phyloP scores from a whole-genome alignment of 1,140 invertebrate species.

The Gonatopus flavifemur region DNA sequence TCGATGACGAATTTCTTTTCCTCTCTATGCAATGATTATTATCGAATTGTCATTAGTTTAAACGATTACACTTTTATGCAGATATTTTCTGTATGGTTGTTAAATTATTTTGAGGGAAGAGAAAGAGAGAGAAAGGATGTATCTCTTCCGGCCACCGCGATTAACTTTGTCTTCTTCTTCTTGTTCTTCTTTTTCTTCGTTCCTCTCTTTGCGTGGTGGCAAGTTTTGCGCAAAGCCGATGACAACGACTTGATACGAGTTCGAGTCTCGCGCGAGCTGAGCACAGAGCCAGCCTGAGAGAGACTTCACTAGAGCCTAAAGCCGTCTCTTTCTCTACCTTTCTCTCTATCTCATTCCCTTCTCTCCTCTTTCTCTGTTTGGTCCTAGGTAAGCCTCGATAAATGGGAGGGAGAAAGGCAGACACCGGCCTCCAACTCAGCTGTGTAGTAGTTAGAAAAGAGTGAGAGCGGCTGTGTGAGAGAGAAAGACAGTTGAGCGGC shows the following conservation, averaged over 20 bases:
- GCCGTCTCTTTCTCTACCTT: slow-evolving; percentile 24
- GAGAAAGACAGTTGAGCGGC: slow-evolving; percentile 17
- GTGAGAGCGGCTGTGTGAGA: slow-evolving; percentile 9
- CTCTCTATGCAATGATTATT: too few species aligned
- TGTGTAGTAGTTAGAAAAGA: slow-evolving; percentile 7
- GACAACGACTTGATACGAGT: too few species aligned
- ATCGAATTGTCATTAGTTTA: too few species aligned
- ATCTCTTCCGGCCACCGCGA: slow-evolving; percentile 52
- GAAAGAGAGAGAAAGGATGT: slow-evolving; percentile 34
- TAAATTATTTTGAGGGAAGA: too few species aligned
- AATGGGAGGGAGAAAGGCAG: slow-evolving; percentile 32
- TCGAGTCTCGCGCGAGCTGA: too few species aligned
- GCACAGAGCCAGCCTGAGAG: not conserved
- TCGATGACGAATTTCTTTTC: too few species aligned
- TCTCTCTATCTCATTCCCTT: slow-evolving; percentile 21
- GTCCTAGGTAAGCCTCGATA: slow-evolving; percentile 37
- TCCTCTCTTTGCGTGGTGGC: slow-evolving; percentile 38
- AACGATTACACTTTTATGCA: too few species aligned
- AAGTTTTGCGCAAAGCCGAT: slow-evolving; percentile 52
- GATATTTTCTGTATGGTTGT: too few species aligned
- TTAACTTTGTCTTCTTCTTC: too few species aligned
- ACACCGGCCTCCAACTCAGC: not conserved
- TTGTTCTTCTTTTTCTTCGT: too few species aligned
- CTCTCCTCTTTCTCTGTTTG: slow-evolving; percentile 28
- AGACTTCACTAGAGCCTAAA: too few species aligned